Base-by-base conservation (phyloP, 2,888 invertebrate genomes). In the Eristalinus sepulchralis region DNA sequence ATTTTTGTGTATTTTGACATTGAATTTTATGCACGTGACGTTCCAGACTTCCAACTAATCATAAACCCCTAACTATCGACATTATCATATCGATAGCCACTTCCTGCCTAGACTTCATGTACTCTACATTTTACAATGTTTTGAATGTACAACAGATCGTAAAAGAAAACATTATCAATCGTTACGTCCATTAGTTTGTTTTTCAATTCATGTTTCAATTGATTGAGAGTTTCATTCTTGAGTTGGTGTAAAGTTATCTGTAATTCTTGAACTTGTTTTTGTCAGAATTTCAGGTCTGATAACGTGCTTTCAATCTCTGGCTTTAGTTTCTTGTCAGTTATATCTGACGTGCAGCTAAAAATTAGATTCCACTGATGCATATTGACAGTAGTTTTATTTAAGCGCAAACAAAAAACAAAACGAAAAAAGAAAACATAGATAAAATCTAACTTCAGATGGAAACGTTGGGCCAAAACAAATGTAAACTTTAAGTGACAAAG, bases 401-500 rank as follows among this genome's bases (percentile, higher is more conserved):
- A 68, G n/a, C 55, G 22, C 31, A 70, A 73, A 75, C 36, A 66
- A 17, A 47, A 47, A 4, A 47, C 4, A 34, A 27, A 27, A 27
- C 5, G 34, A 34, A 34, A 9, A 9, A 47, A n/a, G n/a, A 47
- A 47, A 6, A 47, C n/a, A 47, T 17, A 8, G 31, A 31, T 31
- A 22, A 59, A n/a, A 70, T 27, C 39, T 11, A 57, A 76, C 62
- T 80, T 60, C 84, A 76, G 67, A 84, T 71, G 75, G 80, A 84
- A 57, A 71, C 71, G 80, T 84, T 80, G 81, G 85, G 81, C 85
- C 85, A 85, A 85, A 71, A 55, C 17, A 76, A 47, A 64, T 85
- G 53, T 81, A 64, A 77, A 63, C 72, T 62, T 63, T 68, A 63
- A 81, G 81, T 81, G 72, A 81, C 59, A 78, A 70, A 64, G 63